Evolutionary conservation across 2,113 vertebrate genomes (phyloP).

Genomic region (Ondatra zibethicus): DNA sequence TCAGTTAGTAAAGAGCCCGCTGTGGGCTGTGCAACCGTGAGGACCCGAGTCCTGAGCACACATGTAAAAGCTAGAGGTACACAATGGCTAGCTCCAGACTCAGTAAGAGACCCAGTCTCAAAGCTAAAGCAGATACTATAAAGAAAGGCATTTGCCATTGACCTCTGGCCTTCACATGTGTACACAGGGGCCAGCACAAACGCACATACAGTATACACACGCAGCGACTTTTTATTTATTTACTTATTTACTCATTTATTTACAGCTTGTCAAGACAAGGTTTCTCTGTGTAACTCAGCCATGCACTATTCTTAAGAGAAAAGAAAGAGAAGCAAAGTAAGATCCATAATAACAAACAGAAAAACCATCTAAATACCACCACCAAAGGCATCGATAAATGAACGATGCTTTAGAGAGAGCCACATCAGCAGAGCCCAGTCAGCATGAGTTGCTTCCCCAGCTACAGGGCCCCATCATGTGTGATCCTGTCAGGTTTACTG

Average conservation of each 20-base stretch:
- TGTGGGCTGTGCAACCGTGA: neutral
- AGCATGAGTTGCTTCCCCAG: neutral
- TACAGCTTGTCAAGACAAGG: neutral
- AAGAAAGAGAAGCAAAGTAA: neutral
- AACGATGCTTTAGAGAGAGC: neutral
- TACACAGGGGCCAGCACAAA: neutral
- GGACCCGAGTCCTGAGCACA: neutral
- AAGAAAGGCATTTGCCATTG: neutral
- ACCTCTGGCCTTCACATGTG: neutral
- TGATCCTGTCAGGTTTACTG: neutral
- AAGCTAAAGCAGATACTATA: neutral
- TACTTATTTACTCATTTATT: neutral
- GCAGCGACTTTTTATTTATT: neutral
- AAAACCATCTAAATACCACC: neutral
- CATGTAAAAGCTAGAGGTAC: neutral
- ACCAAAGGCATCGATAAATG: neutral
- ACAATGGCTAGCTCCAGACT: neutral
- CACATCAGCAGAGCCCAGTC: neutral
- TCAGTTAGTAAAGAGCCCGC: neutral
- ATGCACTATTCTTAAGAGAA: neutral
- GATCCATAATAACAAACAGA: neutral
- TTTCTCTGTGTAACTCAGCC: neutral
- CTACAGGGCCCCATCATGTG: neutral
- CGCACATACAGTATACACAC: neutral
- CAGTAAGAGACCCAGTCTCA: neutral